Evolutionary conservation across 2,113 vertebrate genomes (phyloP).

Genomic region (Lagopus leucura): DNA sequence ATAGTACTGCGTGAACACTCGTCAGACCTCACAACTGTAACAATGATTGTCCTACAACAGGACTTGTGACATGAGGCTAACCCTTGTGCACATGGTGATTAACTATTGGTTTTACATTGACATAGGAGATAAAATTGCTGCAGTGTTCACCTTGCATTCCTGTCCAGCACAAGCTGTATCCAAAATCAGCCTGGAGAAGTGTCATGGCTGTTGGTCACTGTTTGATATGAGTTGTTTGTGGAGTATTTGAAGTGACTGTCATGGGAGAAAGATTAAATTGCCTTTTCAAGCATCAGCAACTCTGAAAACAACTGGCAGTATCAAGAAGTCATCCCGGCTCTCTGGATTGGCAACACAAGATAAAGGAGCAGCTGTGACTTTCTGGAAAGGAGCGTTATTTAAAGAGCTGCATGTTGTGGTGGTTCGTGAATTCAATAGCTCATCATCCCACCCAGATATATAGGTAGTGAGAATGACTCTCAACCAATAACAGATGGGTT

Average conservation of each 20-base stretch:
- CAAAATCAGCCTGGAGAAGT: background rate
- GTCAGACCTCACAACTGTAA: background rate
- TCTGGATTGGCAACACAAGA: background rate
- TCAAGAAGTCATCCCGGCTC: background rate
- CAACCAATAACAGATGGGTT: background rate
- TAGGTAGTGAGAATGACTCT: background rate
- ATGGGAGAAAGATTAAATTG: conserved; percentile 6
- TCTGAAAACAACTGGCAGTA: background rate
- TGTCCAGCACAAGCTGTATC: background rate
- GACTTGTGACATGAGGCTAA: background rate
- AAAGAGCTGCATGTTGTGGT: conserved; percentile 13
- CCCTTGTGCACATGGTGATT: background rate
- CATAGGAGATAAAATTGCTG: background rate
- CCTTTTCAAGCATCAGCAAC: conserved; percentile 16
- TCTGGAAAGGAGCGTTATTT: background rate
- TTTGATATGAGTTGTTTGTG: background rate
- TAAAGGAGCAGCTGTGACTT: background rate
- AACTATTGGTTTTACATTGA: background rate
- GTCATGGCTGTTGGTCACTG: fast-evolving
- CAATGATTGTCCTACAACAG: fast-evolving
- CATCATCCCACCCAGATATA: conserved; percentile 1
- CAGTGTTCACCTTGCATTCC: background rate
- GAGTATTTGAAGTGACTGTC: background rate
- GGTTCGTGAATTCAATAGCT: background rate
- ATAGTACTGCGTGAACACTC: fast-evolving